Evolutionary conservation across 2,797 vertebrate genomes (phyloP).

Genomic region (Spinus pinus): DNA sequence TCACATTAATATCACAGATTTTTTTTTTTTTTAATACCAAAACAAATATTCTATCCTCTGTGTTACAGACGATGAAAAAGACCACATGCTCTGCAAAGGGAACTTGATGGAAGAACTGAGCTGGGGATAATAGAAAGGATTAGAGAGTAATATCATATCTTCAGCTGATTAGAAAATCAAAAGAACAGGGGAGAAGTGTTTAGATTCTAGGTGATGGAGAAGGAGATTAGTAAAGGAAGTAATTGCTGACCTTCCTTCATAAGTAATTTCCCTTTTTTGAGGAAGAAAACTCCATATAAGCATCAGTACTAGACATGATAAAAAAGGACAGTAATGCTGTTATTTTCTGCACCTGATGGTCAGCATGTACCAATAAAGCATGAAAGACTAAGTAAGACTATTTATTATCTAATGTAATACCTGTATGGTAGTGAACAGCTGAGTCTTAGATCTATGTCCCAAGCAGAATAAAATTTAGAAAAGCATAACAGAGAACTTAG

Average conservation of each 20-base stretch:
- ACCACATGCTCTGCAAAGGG: background rate
- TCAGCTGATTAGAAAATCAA: slow-evolving; percentile 5
- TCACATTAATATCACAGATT: background rate
- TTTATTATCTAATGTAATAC: background rate
- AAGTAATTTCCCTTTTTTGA: background rate
- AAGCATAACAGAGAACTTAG: background rate
- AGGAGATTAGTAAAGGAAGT: background rate
- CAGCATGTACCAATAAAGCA: background rate
- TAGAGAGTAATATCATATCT: slow-evolving; percentile 6
- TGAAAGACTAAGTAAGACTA: background rate
- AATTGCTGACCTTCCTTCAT: background rate
- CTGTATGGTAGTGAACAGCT: background rate
- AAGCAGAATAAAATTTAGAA: background rate
- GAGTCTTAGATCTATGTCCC: background rate
- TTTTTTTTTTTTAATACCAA: background rate
- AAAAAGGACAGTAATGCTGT: background rate
- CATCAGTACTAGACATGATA: background rate
- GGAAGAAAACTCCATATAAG: background rate
- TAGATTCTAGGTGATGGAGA: slow-evolving; percentile 4
- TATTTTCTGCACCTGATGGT: background rate
- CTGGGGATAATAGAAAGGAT: slow-evolving; percentile 32
- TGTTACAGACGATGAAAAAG: background rate
- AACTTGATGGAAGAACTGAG: background rate
- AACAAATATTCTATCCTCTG: background rate
- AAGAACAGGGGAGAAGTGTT: background rate